phyloP scores from a whole-genome alignment of 2,888 invertebrate species.

The Agrilus mali region DNA sequence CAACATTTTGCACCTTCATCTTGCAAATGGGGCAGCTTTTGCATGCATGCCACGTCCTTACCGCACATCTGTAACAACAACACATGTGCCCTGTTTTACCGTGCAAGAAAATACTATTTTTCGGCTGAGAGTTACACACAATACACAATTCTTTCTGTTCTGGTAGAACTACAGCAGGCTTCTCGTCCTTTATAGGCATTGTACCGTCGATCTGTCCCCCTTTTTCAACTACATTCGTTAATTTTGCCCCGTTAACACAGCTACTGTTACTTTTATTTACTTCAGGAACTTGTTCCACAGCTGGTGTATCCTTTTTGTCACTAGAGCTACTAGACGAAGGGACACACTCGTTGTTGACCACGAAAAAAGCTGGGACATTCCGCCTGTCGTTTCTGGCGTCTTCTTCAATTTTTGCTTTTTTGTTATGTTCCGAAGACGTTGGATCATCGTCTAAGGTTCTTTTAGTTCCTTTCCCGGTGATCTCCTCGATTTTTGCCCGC shows the following conservation, averaged over 20 bases:
- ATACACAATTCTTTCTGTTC: constrained; percentile 41
- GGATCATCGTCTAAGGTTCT: neutral
- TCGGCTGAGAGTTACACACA: constrained; percentile 47
- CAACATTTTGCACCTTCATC: constrained; percentile 50
- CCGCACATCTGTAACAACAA: constrained; percentile 58
- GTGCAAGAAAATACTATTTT: constrained; percentile 57
- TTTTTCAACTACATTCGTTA: too few species aligned
- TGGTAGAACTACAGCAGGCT: constrained; percentile 9
- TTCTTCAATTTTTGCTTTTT: constrained; percentile 4
- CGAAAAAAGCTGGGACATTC: neutral
- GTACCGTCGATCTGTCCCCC: constrained; percentile 5
- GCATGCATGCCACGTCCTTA: constrained; percentile 48
- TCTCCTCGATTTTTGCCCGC: neutral
- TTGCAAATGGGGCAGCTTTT: constrained; percentile 59
- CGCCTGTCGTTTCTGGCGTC: constrained; percentile 4
- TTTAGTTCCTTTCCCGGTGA: neutral
- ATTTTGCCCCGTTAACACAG: neutral
- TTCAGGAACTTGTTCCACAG: too few species aligned
- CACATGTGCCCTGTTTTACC: constrained; percentile 53
- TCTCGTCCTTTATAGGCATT: constrained; percentile 25
- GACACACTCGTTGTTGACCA: too few species aligned
- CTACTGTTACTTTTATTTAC: constrained; percentile 1
- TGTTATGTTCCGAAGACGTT: neutral
- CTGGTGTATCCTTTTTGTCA: too few species aligned
- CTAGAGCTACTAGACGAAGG: too few species aligned